These are phyloP conservation scores for Lissocephala sabroskyi DNA, from an alignment of 2,888 invertebrate genomes.

Conservation along the genomic window DNA sequence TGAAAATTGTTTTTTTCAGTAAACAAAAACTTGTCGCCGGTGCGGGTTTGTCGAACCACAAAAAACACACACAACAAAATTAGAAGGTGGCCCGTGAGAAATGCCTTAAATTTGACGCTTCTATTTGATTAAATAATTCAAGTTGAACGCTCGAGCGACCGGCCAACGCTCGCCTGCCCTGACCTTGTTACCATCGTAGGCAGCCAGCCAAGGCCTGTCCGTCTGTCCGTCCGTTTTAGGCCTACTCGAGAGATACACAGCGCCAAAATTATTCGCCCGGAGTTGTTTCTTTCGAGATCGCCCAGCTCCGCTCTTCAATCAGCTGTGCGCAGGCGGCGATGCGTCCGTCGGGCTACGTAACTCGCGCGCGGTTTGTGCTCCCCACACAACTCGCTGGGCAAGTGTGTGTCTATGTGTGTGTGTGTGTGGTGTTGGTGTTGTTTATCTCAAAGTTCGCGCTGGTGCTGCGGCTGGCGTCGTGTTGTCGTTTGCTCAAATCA, in stretches of 20 bases:
- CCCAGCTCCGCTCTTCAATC: too few relatives aligned
- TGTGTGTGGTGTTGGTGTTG: too few relatives aligned
- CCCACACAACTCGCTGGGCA: too few relatives aligned
- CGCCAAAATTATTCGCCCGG: too few relatives aligned
- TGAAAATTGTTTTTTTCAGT: slow-evolving; percentile 62
- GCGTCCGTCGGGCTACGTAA: too few relatives aligned
- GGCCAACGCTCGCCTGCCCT: slow-evolving; percentile 41
- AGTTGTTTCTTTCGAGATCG: too few relatives aligned
- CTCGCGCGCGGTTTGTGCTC: too few relatives aligned
- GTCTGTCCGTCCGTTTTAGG: too few relatives aligned
- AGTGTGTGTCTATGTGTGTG: too few relatives aligned
- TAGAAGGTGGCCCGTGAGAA: neutral
- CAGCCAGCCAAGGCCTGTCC: too few relatives aligned
- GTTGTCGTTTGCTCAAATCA: slow-evolving; percentile 4
- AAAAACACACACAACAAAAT: slow-evolving; percentile 14
- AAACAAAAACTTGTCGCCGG: slow-evolving; percentile 71
- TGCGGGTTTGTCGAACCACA: slow-evolving; percentile 37
- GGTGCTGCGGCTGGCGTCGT: neutral
- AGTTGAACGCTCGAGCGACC: slow-evolving; percentile 53
- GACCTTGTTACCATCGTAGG: slow-evolving; percentile 59
- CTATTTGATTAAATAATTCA: slow-evolving; percentile 62
- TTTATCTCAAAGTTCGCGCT: slow-evolving; percentile 7
- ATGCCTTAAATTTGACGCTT: neutral
- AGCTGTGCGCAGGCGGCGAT: too few relatives aligned
- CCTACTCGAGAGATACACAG: too few relatives aligned